Evolutionary conservation across 2,888 invertebrate genomes (phyloP).

Genomic region (Tubulanus polymorphus): DNA sequence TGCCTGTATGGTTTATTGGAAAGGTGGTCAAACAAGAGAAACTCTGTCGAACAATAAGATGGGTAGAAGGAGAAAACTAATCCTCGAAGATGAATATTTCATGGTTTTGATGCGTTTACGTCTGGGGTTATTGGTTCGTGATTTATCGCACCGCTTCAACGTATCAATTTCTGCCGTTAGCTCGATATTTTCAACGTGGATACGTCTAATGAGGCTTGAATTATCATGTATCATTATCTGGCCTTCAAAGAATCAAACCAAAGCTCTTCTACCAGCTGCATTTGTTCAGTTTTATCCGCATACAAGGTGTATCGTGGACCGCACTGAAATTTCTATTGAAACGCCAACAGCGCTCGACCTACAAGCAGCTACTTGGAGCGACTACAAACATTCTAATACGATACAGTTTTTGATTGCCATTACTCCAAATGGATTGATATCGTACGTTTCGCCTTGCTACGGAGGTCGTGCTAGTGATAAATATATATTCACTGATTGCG

Average conservation of each 20-base stretch:
- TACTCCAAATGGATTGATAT: conserved; percentile 19
- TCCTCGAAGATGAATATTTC: neutral
- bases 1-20: too few relatives aligned
- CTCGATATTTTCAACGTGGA: neutral
- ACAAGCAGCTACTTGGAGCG: conserved; percentile 14
- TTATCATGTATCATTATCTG: neutral
- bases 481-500: conserved; percentile 15
- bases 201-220: neutral
- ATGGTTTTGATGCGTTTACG: neutral
- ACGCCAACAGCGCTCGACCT: neutral
- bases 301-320: neutral
- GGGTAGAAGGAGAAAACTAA: too few relatives aligned
- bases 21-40: too few relatives aligned
- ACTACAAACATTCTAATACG: conserved; percentile 22
- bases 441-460: conserved; percentile 15
- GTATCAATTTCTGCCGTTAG: neutral
- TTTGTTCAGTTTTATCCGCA: neutral
- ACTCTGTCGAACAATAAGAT: too few relatives aligned
- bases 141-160: neutral
- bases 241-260: neutral
- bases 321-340: neutral
- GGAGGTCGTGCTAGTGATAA: conserved; percentile 21
- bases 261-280: neutral
- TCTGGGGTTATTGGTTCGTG: neutral
- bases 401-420: conserved; percentile 19